These are phyloP conservation scores for Nylanderia fulva DNA, from an alignment of 1,140 invertebrate genomes.

Conservation along the genomic window DNA sequence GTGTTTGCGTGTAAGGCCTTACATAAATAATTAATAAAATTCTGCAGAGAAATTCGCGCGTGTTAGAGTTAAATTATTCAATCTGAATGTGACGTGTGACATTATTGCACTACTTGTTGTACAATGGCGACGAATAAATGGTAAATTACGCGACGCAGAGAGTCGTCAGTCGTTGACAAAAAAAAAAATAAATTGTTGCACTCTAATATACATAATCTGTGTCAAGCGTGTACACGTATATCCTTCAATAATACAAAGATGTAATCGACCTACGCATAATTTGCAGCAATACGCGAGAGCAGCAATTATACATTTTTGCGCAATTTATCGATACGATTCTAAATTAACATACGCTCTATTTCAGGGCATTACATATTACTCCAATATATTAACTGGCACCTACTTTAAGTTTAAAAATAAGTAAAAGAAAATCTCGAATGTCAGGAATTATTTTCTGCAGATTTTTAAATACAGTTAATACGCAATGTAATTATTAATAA, in stretches of 20 bases:
- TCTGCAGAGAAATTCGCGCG: background rate
- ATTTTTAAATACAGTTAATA: background rate
- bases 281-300: background rate
- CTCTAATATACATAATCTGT: background rate
- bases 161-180: background rate
- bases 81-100: background rate
- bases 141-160: background rate
- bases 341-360: background rate
- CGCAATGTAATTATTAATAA: too few species aligned
- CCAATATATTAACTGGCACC: background rate
- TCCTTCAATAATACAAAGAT: background rate
- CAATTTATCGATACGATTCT: background rate
- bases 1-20: too few species aligned
- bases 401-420: background rate
- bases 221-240: background rate
- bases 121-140: background rate
- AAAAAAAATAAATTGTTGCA: background rate
- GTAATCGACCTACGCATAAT: background rate
- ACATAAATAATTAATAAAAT: background rate
- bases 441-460: background rate
- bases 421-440: background rate
- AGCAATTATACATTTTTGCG: slow-evolving; percentile 26
- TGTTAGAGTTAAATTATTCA: background rate
- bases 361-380: background rate
- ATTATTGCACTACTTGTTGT: background rate